Evolutionary conservation across 2,888 invertebrate genomes (phyloP).

Genomic region (Horisme vitalbata): DNA sequence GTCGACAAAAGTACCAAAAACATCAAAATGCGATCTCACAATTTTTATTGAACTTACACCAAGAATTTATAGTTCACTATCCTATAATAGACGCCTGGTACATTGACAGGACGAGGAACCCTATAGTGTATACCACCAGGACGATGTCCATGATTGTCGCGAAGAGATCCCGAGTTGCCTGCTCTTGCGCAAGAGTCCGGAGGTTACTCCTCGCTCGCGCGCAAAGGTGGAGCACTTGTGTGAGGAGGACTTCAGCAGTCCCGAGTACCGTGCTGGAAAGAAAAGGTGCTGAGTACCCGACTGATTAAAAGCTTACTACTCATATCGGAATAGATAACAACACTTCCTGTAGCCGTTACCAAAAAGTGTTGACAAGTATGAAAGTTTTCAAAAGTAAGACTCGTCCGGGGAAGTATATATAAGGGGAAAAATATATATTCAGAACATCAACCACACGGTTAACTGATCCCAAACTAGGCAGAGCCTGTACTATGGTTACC

Average conservation of each 20-base stretch:
- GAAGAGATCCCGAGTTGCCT: slow-evolving; percentile 52
- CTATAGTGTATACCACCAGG: slow-evolving; percentile 61
- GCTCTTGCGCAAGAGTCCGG: slow-evolving; percentile 43
- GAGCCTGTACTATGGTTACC: too few relatives aligned
- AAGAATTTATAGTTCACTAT: slow-evolving; percentile 9
- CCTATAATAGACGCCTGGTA: slow-evolving; percentile 49
- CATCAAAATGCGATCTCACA: neutral
- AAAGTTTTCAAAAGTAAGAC: too few relatives aligned
- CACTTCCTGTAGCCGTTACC: too few relatives aligned
- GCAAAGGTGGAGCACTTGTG: slow-evolving; percentile 39
- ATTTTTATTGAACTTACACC: slow-evolving; percentile 9
- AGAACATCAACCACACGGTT: too few relatives aligned
- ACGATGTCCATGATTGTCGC: slow-evolving; percentile 60
- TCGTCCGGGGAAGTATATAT: too few relatives aligned
- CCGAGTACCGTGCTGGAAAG: slow-evolving; percentile 45
- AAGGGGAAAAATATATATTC: neutral
- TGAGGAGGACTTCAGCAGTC: slow-evolving; percentile 43
- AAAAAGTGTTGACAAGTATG: too few relatives aligned
- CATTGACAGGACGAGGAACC: slow-evolving; percentile 62
- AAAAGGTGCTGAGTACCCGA: neutral
- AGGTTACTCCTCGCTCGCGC: slow-evolving; percentile 37
- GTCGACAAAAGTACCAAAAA: too few relatives aligned
- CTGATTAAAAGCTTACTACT: too few relatives aligned
- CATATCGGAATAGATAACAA: too few relatives aligned
- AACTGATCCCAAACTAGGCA: too few relatives aligned